Base-by-base conservation (phyloP, 2,888 invertebrate genomes). In the Lamproptera curius region DNA sequence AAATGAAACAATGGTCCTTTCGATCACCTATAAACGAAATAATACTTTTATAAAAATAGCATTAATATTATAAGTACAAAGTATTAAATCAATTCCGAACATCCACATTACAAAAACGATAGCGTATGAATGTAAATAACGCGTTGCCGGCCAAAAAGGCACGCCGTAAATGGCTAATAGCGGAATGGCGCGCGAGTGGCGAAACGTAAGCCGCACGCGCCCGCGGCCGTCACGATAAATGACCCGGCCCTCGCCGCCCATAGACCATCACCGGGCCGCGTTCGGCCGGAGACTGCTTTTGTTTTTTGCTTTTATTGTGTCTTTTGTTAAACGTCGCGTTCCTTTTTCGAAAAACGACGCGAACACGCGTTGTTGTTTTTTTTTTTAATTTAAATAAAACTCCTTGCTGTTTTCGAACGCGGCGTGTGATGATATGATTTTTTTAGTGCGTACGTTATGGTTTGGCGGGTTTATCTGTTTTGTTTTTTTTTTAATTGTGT, bases 181-280 rank as follows among this genome's bases (percentile, higher is more conserved):
- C 61, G 53, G 54, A 58, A 64, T 67, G 63, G 62, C 57, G 54
- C 62, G 59, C 65, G 70, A 71, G 67, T 69, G 71, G 69, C 77
- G 73, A 75, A 74, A 73, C 73, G 77, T 73, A 72, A 70, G 65
- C 67, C 58, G 67, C 67, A 62, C 65, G 66, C 67, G 82, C 85
- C 82, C 46, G 59, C 56, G 84, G 86, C 77, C 58, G 74, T 85
- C 86, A 86, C 86, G 86, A 84, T 74, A 74, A 73, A 75, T 68
- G 79, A 75, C 70, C 76, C 59, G 58, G 58, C 70, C 63, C 62
- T 62, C 59, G 63, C 73, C 73, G 77, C 74, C 79, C 79, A 76
- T 78, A 74, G 72, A 80, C 82, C 74, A 79, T 78, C 76, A 76
- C 77, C 60, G 73, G 71, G 65, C 70, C 63, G 66, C 62, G 62